Base-by-base conservation (phyloP, 1,140 invertebrate genomes). In the Neoseiulus cucumeris region DNA sequence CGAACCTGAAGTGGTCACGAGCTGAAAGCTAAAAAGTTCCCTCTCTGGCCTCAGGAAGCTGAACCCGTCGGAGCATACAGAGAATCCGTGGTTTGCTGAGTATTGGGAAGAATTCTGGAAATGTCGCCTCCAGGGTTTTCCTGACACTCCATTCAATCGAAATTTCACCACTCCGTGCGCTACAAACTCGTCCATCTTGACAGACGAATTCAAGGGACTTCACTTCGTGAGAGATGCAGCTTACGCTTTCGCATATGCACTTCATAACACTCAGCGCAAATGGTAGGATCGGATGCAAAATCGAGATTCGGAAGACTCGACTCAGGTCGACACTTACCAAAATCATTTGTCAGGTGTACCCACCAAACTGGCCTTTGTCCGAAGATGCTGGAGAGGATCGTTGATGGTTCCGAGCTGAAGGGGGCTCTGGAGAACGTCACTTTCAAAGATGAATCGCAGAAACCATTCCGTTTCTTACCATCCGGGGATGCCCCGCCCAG, bases 41-140 rank as follows among this genome's bases (percentile, higher is more conserved):
- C n/a, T n/a, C n/a, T n/a, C n/a, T n/a, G n/a, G n/a, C n/a, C n/a
- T 4, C 33, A 64, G 47, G 44, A 20, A 29, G 55, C 20, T 64
- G n/a, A 64, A 64, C 12, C 28, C 47, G 29, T 64, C 42, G 9
- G 28, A 42, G 51, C 51, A 59, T 33, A 59, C 25, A 25, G 51
- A 51, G 22, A 70, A 77, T 72, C 68, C 77, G 28, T 81, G 80
- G 85, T 84, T 85, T 66, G 66, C 72, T 1, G 85, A 86, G 71
- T 82, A 81, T 69, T 86, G 84, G 84, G 75, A 78, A 44, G 76
- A 79, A 14, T 78, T 81, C 64, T 84, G 84, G 69, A 66, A 71
- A 41, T 80, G 79, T 69, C 68, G 65, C 28, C 64, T 69, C 64
- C 28, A 39, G 6, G 33, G n/a, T 7, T 64, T 67, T 25, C 39